phyloP scores from a whole-genome alignment of 2,797 vertebrate species.

The Cynopterus sphinx region DNA sequence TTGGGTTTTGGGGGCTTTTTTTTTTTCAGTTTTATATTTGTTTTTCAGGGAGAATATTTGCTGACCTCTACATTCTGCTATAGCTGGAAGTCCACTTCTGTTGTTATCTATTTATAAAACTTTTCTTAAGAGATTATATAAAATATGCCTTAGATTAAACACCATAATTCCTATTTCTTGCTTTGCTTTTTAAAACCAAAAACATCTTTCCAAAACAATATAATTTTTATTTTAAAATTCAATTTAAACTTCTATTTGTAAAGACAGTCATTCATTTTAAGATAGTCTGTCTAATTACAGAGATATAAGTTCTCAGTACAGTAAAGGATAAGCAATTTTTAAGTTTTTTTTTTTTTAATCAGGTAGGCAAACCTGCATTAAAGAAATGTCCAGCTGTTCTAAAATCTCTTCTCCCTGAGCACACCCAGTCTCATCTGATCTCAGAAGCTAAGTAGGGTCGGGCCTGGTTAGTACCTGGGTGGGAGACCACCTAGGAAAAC shows the following conservation, averaged over 20 bases:
- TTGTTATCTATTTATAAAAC: not conserved
- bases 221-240: slow-evolving; percentile 21
- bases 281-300: slow-evolving; percentile 3
- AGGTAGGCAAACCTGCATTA: not conserved
- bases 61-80: not conserved
- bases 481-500: too few relatives aligned
- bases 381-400: not conserved
- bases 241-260: slow-evolving; percentile 4
- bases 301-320: not conserved
- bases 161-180: not conserved
- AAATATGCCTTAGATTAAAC: not conserved
- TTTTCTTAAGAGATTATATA: not conserved
- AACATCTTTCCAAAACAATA: not conserved
- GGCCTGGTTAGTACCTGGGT: too few relatives aligned
- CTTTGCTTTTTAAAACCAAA: slow-evolving; percentile 17
- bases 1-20: not conserved
- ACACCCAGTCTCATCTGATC: too few relatives aligned
- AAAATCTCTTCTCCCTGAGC: not conserved
- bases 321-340: not conserved
- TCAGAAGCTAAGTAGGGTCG: too few relatives aligned
- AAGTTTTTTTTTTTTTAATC: not conserved
- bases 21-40: not conserved
- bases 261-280: not conserved
- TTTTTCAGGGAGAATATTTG: not conserved
- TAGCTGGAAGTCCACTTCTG: not conserved